phyloP scores from a whole-genome alignment of 2,797 vertebrate genomes.

The Catharus ustulatus region DNA sequence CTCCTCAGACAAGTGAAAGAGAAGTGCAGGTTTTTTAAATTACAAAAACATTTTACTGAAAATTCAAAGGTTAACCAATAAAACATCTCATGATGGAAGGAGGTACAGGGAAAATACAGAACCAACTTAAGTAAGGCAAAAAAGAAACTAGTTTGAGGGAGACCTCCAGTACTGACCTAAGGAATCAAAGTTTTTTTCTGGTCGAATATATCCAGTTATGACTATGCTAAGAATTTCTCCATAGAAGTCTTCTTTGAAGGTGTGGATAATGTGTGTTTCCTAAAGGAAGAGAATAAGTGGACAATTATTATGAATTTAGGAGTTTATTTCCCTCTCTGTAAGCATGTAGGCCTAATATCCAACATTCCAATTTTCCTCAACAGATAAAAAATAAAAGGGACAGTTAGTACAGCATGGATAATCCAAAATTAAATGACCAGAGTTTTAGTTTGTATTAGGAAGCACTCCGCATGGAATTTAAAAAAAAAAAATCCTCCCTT shows the following conservation, averaged over 20 bases:
- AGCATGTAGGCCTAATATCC: background rate
- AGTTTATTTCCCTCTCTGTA: background rate
- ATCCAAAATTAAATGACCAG: background rate
- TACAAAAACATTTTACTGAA: background rate
- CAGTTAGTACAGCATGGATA: background rate
- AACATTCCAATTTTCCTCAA: background rate
- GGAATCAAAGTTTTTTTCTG: slow-evolving; percentile 90
- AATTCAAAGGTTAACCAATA: background rate
- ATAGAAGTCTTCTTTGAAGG: slow-evolving; percentile 95
- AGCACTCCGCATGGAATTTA: background rate
- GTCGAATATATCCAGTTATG: slow-evolving; percentile 92
- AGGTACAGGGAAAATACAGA: background rate
- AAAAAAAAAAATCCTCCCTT: background rate
- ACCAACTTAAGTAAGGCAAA: background rate
- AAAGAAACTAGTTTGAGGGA: background rate
- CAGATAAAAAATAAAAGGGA: background rate
- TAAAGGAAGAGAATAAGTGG: slow-evolving; percentile 59
- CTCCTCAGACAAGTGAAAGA: background rate
- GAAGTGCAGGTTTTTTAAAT: background rate
- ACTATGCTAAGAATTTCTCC: slow-evolving; percentile 90
- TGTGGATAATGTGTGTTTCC: slow-evolving; percentile 96
- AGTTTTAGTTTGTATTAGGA: background rate
- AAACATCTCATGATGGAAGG: background rate
- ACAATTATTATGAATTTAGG: background rate
- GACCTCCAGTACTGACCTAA: slow-evolving; percentile 80